Evolutionary conservation across 30 jellyfish, hydroid and myxozoan species (phyloP).

Genomic region (Hydractinia symbiolongicarpus): DNA sequence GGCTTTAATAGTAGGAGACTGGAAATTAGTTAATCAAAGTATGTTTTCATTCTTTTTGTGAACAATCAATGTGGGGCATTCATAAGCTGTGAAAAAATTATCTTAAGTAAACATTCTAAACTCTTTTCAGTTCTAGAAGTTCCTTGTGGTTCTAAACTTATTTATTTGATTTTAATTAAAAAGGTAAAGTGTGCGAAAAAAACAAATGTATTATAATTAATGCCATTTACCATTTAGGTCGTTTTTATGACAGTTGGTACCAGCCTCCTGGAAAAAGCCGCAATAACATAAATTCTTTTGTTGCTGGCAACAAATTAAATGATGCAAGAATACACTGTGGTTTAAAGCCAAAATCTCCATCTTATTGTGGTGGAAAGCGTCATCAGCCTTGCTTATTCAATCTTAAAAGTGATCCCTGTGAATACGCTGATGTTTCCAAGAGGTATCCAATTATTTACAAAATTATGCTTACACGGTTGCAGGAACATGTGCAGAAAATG

Average conservation of each 20-base stretch:
- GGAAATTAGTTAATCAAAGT: slow-evolving; percentile 52
- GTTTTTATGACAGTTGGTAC: slow-evolving; percentile 62
- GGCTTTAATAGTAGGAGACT: slow-evolving; percentile 80
- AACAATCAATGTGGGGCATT: neutral
- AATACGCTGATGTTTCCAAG: slow-evolving; percentile 48
- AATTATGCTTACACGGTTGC: slow-evolving; percentile 37
- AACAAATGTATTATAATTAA: too few relatives aligned
- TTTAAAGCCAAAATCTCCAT: slow-evolving; percentile 42
- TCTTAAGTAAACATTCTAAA: neutral
- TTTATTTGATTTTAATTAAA: too few relatives aligned
- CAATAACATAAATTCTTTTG: neutral
- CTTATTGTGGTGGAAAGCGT: slow-evolving; percentile 50
- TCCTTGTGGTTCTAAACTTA: too few relatives aligned
- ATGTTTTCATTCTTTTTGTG: neutral
- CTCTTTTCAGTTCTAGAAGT: neutral
- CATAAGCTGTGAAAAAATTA: neutral
- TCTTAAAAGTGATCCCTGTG: slow-evolving; percentile 64
- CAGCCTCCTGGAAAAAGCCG: slow-evolving; percentile 58
- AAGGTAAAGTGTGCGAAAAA: too few relatives aligned
- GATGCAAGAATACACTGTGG: slow-evolving; percentile 56
- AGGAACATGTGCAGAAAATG: slow-evolving; percentile 54
- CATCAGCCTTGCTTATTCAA: slow-evolving; percentile 58
- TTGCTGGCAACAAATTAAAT: neutral
- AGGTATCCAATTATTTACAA: slow-evolving; percentile 18
- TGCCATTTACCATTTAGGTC: neutral